Evolutionary conservation across 1,140 invertebrate species (phyloP).

Genomic region (Hestina assimilis): DNA sequence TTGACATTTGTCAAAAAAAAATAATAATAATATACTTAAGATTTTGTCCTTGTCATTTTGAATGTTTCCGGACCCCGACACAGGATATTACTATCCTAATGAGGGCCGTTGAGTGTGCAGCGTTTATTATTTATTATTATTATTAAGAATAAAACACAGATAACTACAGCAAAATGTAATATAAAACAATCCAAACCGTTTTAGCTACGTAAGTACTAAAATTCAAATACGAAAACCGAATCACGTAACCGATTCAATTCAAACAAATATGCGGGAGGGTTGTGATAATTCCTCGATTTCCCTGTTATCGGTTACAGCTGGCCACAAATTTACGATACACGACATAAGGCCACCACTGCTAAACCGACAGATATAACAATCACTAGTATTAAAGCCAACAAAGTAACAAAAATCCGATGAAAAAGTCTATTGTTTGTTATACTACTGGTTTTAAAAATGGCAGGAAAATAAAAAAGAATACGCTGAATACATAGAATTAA

Average conservation of each 20-base stretch:
- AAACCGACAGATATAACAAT: constrained; percentile 5
- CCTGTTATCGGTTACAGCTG: constrained; percentile 11
- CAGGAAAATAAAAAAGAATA: neutral
- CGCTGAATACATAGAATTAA: too few relatives aligned
- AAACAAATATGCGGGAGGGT: constrained; percentile 13
- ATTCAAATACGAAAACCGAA: constrained; percentile 6
- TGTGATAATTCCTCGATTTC: constrained; percentile 12
- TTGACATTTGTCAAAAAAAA: too few relatives aligned
- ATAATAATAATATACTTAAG: too few relatives aligned
- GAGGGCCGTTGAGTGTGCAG: too few relatives aligned
- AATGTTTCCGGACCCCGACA: too few relatives aligned
- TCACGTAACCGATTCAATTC: constrained; percentile 17
- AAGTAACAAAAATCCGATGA: neutral
- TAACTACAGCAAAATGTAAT: neutral
- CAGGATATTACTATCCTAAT: too few relatives aligned
- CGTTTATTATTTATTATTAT: too few relatives aligned
- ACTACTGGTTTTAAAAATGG: too few relatives aligned
- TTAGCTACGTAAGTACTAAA: neutral
- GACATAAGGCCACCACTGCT: constrained; percentile 12
- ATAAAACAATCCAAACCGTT: neutral
- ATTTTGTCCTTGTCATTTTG: too few relatives aligned
- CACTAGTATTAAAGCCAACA: neutral
- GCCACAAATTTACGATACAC: constrained; percentile 35
- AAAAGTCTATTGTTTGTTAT: too few relatives aligned
- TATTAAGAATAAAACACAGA: too few relatives aligned